Evolutionary conservation across 2,113 vertebrate species (phyloP), one percentile per base, ranked within the genome.

Genomic region (Malurus elegans): DNA sequence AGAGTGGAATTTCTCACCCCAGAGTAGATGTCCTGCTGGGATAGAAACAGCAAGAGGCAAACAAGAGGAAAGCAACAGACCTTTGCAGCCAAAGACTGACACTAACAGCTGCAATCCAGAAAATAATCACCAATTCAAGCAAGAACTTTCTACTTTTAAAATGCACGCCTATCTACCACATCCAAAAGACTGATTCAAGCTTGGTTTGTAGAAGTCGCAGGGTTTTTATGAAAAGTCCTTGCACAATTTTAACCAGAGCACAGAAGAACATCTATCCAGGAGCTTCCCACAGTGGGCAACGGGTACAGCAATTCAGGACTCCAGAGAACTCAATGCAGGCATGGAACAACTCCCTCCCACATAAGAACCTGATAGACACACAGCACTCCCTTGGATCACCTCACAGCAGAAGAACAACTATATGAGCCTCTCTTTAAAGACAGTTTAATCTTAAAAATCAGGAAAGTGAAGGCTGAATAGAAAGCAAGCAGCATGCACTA

Each of bases 11-110:
- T 84, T 95, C 83, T 94, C 76, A 82, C 70, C 90, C 61, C 48
- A 40, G 69, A 86, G 50, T 6, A 80, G 70, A 57, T 64, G 90
- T 21, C 80, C 82, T 85, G 60, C 78, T 95, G 88, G 51, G 83
- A 65, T 38, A 88, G 62, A 93, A 97, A 95, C 21, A 96, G 69
- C 58, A 93, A 79, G 65, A 90, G 34, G 57, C 74, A 76, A 95
- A 84, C 44, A 54, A 89, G 47, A 93, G 47, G 90, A 93, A 93
- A 93, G 71, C 62, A 91, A 82, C 11, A 80, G 36, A 47, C 53
- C 60, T 92, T 79, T 60, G 65, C 61, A 88, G 66, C 54, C 76
- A 88, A 90, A 69, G 47, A 80, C 76, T 3, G 14, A 69, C 2
- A 6, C 50, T 51, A 86, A 72, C 17, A 57, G 65, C 58, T 87